Evolutionary conservation across 2,113 vertebrate genomes (phyloP), one percentile per base, ranked within the genome.

Genomic region (Sinocyclocheilus anshuiensis): DNA sequence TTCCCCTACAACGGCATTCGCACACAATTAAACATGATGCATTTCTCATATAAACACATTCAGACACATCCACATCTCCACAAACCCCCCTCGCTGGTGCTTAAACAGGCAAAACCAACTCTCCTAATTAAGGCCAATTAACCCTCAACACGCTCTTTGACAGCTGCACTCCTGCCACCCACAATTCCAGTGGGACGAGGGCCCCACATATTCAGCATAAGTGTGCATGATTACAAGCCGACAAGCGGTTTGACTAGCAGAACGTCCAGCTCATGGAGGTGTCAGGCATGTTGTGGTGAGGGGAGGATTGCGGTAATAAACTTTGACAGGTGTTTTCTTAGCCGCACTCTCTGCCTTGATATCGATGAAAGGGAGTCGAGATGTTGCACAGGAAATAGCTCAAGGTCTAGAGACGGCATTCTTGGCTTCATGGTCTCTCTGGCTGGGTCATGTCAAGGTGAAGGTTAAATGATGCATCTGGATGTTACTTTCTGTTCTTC

Each of bases 61-160:
- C 50, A 53, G 8, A 50, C 77, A 24, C 65, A 71, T 53, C 42
- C 77, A 42, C 79, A 84, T 78, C 83, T 86, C 85, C 67, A 36
- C 63, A 77, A 53, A 55, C 13, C 16, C 12, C 63, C 61, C 55
- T 26, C 15, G 53, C 85, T 84, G 50, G 61, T 53, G 84, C 69
- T 91, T 92, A 93, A 91, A 87, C 85, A 91, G 90, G 78, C 89
- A 89, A 92, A 94, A 93, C 92, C 86, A 86, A 93, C 85, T 82
- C 59, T 53, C 81, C 72, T 85, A 88, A 92, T 91, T 91, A 88
- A 61, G 71, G 53, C 87, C 85, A 89, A 93, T 92, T 89, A 87
- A 90, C 91, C 92, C 20, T 80, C 86, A 88, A 88, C 69, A 48
- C 78, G 16, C 65, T 36, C 29, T 83, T 81, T 59, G 85, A 69